Evolutionary conservation across 2,113 vertebrate species (phyloP).

Genomic region (Chinchilla lanigera): DNA sequence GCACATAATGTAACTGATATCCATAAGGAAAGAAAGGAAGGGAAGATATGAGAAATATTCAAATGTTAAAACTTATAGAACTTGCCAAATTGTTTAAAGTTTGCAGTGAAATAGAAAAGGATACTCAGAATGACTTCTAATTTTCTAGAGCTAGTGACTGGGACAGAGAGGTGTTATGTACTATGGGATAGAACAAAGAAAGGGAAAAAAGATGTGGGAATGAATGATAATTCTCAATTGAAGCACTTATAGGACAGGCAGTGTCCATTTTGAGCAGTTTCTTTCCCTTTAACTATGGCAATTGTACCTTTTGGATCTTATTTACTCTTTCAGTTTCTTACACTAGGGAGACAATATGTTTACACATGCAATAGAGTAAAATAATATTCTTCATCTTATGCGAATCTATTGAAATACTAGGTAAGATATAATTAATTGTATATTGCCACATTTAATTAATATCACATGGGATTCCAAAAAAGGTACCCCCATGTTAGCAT

Average conservation of each 20-base stretch:
- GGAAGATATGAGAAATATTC: neutral
- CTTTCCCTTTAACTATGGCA: too few relatives aligned
- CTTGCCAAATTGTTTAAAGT: neutral
- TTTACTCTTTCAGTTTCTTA: too few relatives aligned
- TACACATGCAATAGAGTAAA: too few relatives aligned
- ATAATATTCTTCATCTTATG: neutral
- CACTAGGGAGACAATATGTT: too few relatives aligned
- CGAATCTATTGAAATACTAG: neutral
- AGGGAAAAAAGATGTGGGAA: neutral
- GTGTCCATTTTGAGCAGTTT: too few relatives aligned
- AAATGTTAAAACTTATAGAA: neutral
- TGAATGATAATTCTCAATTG: neutral
- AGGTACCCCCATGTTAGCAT: neutral
- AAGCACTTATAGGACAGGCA: neutral
- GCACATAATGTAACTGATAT: neutral
- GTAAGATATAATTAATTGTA: neutral
- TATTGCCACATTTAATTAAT: neutral
- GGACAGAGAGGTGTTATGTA: neutral
- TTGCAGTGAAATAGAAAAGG: neutral
- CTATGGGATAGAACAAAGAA: neutral
- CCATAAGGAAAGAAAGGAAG: neutral
- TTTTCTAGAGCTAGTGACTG: neutral
- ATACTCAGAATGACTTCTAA: neutral
- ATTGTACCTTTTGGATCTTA: too few relatives aligned
- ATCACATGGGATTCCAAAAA: neutral